These are phyloP conservation scores for Acromyrmex charruanus DNA, from an alignment of 1,140 invertebrate species.

Conservation along the genomic window DNA sequence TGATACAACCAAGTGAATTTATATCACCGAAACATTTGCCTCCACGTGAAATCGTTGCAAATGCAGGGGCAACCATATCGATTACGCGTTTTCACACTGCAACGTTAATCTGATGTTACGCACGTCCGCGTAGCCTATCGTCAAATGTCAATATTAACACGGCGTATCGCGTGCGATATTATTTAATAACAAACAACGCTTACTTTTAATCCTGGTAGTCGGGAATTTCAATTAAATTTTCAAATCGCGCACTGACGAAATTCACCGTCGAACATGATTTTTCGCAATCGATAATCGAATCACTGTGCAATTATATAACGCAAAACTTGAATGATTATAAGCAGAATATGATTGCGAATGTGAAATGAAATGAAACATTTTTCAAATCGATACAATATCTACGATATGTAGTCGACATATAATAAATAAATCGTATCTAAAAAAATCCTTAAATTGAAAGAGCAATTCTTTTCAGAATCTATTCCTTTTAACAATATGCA, in stretches of 20 bases:
- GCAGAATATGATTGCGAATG: neutral
- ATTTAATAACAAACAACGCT: constrained; percentile 66
- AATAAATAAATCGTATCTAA: neutral
- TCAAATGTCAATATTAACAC: constrained; percentile 64
- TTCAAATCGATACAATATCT: neutral
- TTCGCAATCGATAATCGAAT: constrained; percentile 39
- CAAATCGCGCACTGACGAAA: constrained; percentile 36
- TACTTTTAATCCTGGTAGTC: constrained; percentile 56
- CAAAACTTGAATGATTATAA: constrained; percentile 14
- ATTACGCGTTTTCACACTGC: constrained; percentile 63
- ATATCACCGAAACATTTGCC: constrained; percentile 46
- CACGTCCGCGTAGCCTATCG: constrained; percentile 62
- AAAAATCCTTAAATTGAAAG: neutral
- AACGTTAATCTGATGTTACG: constrained; percentile 65
- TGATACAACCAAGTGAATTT: constrained; percentile 44
- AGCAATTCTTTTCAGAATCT: too few relatives aligned
- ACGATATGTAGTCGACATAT: neutral
- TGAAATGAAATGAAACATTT: neutral
- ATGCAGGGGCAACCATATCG: constrained; percentile 56
- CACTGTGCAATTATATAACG: constrained; percentile 5
- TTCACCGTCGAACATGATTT: constrained; percentile 39
- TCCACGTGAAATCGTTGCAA: constrained; percentile 52
- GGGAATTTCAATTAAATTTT: constrained; percentile 62
- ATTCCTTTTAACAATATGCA: neutral
- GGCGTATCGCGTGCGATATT: constrained; percentile 57